phyloP scores from a whole-genome alignment of 1,140 invertebrate genomes.

The Octopus sinensis region DNA sequence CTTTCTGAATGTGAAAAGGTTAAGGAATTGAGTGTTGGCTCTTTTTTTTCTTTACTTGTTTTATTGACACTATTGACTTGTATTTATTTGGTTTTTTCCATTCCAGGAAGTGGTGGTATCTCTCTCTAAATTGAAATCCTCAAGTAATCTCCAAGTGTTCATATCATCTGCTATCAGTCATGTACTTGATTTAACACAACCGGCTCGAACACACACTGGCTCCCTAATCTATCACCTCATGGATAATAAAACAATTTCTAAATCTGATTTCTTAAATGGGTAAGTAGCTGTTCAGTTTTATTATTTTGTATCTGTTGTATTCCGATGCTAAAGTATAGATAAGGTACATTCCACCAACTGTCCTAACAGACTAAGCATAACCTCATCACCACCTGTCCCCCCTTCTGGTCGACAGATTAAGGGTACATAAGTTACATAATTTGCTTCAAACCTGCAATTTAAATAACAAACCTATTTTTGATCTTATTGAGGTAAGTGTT shows the following conservation, averaged over 20 bases:
- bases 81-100: conserved; percentile 17
- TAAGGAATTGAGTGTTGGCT: too few species aligned
- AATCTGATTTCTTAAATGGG: conserved; percentile 55
- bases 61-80: background rate
- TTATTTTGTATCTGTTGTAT: too few species aligned
- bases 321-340: too few species aligned
- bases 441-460: conserved; percentile 33
- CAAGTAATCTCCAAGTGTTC: conserved; percentile 47
- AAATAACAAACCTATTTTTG: conserved; percentile 50
- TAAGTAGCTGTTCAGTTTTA: conserved; percentile 33
- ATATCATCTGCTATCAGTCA: conserved; percentile 54
- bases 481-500: conserved; percentile 53
- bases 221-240: conserved; percentile 56
- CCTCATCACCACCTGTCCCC: too few species aligned
- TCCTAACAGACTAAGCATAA: too few species aligned
- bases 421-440: conserved; percentile 29
- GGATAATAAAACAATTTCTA: conserved; percentile 48
- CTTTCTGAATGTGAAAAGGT: too few species aligned
- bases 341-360: too few species aligned
- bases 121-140: conserved; percentile 52
- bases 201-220: conserved; percentile 53
- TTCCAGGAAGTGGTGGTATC: conserved; percentile 57
- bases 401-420: too few species aligned
- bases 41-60: too few species aligned
- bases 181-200: conserved; percentile 55